These are phyloP conservation scores for Drymodes brunneopygia DNA, from an alignment of 2,113 vertebrate species.

Conservation along the genomic window DNA sequence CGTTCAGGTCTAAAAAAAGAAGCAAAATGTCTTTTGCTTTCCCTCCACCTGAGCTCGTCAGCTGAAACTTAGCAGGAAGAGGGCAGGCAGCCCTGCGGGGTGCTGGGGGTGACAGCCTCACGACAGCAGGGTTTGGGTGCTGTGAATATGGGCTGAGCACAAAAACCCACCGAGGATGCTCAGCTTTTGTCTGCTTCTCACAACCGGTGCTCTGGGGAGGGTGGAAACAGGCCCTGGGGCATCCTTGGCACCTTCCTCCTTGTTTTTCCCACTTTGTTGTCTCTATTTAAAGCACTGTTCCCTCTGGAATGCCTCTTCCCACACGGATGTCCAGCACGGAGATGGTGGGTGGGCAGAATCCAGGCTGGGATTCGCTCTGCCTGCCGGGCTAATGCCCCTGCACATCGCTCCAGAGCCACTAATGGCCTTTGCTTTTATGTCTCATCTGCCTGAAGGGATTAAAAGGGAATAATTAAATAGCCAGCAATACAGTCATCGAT, in stretches of 20 bases:
- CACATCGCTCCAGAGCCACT: background rate
- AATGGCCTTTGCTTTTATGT: slow-evolving; percentile 14
- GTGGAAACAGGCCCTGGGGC: background rate
- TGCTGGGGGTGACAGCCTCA: background rate
- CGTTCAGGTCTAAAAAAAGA: background rate
- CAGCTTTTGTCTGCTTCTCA: background rate
- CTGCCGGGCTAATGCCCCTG: background rate
- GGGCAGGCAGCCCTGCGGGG: accelerated
- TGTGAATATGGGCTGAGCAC: background rate
- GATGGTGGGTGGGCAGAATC: background rate
- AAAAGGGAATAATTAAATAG: slow-evolving; percentile 46
- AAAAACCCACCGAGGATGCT: background rate
- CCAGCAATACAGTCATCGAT: background rate
- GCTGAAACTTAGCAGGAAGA: background rate
- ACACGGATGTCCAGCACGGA: accelerated
- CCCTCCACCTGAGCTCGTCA: background rate
- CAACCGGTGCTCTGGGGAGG: accelerated
- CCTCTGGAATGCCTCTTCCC: background rate
- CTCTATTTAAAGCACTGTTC: background rate
- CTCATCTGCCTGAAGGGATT: background rate
- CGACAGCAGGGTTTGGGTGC: background rate
- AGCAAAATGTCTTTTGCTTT: background rate
- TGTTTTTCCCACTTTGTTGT: background rate
- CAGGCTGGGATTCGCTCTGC: background rate
- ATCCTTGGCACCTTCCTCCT: background rate